Evolutionary conservation across 2,113 vertebrate genomes (phyloP).

Genomic region (Gnathonemus longibarbis): DNA sequence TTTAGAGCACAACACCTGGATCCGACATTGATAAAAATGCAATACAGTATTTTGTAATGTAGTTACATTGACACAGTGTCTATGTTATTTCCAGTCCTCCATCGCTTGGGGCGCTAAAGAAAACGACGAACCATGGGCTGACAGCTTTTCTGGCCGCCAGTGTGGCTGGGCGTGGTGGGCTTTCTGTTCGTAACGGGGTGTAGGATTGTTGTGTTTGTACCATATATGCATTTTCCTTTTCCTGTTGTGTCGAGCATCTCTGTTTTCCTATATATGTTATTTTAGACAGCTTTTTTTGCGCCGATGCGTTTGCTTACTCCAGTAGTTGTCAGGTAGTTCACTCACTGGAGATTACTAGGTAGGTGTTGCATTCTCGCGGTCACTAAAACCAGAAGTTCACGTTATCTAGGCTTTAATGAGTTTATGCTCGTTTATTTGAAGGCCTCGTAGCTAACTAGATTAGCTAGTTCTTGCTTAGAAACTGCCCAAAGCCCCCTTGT

Average conservation of each 20-base stretch:
- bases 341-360: not conserved
- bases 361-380: not conserved
- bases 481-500: not conserved
- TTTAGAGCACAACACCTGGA: not conserved
- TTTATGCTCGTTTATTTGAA: not conserved
- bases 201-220: not conserved
- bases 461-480: not conserved
- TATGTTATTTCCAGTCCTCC: not conserved
- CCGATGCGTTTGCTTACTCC: not conserved
- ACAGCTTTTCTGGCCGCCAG: not conserved
- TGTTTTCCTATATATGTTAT: not conserved
- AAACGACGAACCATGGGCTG: not conserved
- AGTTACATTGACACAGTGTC: not conserved
- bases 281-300: not conserved
- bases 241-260: not conserved
- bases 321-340: not conserved
- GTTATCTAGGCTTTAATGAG: not conserved
- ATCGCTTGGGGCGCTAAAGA: not conserved
- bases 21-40: not conserved
- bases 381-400: not conserved
- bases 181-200: not conserved
- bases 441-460: not conserved
- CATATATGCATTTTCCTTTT: not conserved
- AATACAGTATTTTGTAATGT: not conserved
- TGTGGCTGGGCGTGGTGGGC: not conserved